Evolutionary conservation across 2,113 vertebrate species (phyloP).

Genomic region (Cynopterus brachyotis): DNA sequence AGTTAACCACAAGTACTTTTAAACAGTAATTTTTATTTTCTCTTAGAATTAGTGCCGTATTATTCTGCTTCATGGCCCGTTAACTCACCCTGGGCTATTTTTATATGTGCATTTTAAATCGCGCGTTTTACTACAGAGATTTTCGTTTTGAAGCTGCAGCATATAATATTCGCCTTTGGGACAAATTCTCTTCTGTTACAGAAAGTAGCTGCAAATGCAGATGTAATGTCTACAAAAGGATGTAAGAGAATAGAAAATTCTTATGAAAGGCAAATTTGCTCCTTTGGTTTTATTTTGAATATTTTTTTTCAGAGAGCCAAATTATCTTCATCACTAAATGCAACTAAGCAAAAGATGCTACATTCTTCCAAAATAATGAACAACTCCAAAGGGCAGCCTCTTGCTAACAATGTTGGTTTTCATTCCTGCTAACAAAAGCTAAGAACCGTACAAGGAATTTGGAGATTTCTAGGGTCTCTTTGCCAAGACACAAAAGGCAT

Average conservation of each 20-base stretch:
- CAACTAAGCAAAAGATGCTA: constrained; percentile 61
- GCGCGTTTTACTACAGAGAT: constrained; percentile 61
- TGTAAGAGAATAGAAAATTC: constrained; percentile 45
- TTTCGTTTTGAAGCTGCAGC: constrained; percentile 55
- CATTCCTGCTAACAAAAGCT: constrained; percentile 52
- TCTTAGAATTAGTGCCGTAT: constrained; percentile 63
- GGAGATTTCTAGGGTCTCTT: constrained; percentile 56
- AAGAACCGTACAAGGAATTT: constrained; percentile 36
- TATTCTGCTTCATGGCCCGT: constrained; percentile 70
- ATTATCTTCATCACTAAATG: constrained; percentile 68
- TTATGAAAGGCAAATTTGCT: constrained; percentile 27
- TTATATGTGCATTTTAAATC: constrained; percentile 75
- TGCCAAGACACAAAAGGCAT: constrained; percentile 61
- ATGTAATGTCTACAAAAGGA: constrained; percentile 60
- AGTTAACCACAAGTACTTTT: constrained; percentile 46
- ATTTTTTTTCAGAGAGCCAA: constrained; percentile 39
- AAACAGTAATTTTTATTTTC: constrained; percentile 68
- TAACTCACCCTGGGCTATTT: constrained; percentile 69
- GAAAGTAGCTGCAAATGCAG: constrained; percentile 56
- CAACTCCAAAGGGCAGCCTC: constrained; percentile 39
- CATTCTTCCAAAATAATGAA: constrained; percentile 65
- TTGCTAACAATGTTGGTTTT: constrained; percentile 29
- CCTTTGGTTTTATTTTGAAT: constrained; percentile 58
- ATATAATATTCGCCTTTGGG: constrained; percentile 66
- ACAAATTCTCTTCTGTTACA: constrained; percentile 63